These are phyloP conservation scores for Gallinago solitaria DNA, from an alignment of 2,797 vertebrate genomes.

Conservation along the genomic window DNA sequence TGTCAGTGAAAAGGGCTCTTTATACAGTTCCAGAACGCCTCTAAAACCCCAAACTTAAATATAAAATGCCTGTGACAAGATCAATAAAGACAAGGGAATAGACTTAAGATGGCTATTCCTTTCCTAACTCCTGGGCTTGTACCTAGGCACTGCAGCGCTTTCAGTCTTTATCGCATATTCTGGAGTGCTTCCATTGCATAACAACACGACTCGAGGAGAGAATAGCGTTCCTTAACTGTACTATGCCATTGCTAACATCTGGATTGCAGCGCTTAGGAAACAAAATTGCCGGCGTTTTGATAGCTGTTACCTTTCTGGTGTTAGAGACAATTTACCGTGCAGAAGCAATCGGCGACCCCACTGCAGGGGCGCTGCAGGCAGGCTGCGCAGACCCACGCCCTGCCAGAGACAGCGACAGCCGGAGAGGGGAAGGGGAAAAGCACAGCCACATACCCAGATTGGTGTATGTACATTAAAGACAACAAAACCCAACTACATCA, in stretches of 20 bases:
- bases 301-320: neutral
- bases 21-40: constrained; percentile 56
- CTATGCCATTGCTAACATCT: neutral
- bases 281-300: neutral
- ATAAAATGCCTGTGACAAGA: constrained; percentile 43
- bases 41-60: constrained; percentile 58
- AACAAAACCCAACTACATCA: neutral
- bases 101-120: neutral
- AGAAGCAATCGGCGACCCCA: neutral
- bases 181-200: neutral
- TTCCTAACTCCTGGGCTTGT: neutral
- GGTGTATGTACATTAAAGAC: neutral
- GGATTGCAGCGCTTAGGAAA: neutral
- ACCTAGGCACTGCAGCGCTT: neutral
- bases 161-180: neutral
- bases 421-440: neutral
- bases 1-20: constrained; percentile 67
- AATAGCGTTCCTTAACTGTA: neutral
- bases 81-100: neutral
- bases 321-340: neutral
- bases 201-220: neutral
- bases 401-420: neutral
- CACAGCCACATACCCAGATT: neutral
- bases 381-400: neutral
- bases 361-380: neutral